phyloP scores from a whole-genome alignment of 1,140 invertebrate genomes.

The Littorina saxatilis region DNA sequence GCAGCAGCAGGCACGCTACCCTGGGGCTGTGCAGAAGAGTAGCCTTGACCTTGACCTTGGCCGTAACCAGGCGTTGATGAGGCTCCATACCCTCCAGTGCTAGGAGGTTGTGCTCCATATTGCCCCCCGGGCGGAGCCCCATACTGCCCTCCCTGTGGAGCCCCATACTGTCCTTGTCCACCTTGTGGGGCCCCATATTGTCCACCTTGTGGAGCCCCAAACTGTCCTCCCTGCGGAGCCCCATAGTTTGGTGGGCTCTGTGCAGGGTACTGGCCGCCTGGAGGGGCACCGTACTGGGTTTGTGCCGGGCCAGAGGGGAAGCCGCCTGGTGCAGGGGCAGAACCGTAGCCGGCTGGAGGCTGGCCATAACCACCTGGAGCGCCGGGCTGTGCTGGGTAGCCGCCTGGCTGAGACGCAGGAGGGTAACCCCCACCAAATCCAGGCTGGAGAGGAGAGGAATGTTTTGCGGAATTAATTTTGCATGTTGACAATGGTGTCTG shows the following conservation, averaged over 20 bases:
- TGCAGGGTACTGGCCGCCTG: not conserved
- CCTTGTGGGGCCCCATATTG: not conserved
- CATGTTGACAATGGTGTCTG: no score
- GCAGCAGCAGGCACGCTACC: constrained; percentile 33
- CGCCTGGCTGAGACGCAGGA: not conserved
- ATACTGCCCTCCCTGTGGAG: constrained; percentile 23
- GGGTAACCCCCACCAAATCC: constrained; percentile 34
- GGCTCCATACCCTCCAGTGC: constrained; percentile 19
- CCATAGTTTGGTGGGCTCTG: not conserved
- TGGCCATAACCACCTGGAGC: constrained; percentile 23
- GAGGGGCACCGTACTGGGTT: constrained; percentile 32
- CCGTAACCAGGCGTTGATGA: not conserved
- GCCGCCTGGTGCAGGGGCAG: constrained; percentile 42
- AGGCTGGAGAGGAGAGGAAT: constrained; percentile 34
- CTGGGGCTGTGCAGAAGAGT: constrained; percentile 11
- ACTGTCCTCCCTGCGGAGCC: not conserved
- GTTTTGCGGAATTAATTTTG: no score
- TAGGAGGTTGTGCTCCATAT: not conserved
- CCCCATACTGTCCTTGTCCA: constrained; percentile 33
- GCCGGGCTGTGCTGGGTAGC: constrained; percentile 13
- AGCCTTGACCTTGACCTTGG: constrained; percentile 25
- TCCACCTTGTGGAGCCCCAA: constrained; percentile 6
- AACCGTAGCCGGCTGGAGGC: constrained; percentile 42
- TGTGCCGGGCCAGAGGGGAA: constrained; percentile 26
- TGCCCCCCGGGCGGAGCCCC: constrained; percentile 33